phyloP scores from a whole-genome alignment of 2,797 vertebrate genomes.

The Anguilla marmorata region DNA sequence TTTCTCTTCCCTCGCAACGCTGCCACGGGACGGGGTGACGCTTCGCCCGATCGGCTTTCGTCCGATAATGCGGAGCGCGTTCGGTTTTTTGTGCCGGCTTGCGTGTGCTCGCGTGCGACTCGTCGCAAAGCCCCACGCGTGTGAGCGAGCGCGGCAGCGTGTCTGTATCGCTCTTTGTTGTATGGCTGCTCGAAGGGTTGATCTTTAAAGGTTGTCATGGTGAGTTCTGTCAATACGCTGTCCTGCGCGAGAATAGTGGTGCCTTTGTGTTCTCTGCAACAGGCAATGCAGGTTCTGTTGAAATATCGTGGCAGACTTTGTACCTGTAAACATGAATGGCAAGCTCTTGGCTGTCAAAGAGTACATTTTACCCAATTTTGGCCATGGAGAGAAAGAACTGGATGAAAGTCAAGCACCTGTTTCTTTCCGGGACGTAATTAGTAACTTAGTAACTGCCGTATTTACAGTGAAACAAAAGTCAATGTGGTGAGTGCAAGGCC shows the following conservation, averaged over 20 bases:
- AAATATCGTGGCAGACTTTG: constrained; percentile 64
- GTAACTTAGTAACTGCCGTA: constrained; percentile 64
- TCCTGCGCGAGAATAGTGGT: constrained; percentile 50
- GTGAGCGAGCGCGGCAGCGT: neutral
- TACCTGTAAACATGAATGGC: constrained; percentile 64
- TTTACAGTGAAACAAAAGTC: constrained; percentile 56
- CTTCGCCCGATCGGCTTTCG: neutral
- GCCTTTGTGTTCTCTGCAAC: constrained; percentile 59
- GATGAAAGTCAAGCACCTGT: constrained; percentile 69
- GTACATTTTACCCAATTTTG: constrained; percentile 47
- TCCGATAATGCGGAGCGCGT: neutral
- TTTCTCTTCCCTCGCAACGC: constrained; percentile 25
- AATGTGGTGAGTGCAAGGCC: constrained; percentile 42
- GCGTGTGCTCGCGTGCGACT: neutral
- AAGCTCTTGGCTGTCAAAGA: constrained; percentile 52
- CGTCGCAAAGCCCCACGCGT: neutral
- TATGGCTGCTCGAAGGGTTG: constrained; percentile 47
- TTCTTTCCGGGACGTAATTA: constrained; percentile 61
- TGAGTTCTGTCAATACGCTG: constrained; percentile 36
- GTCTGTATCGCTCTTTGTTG: constrained; percentile 38
- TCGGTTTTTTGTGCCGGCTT: neutral
- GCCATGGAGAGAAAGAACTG: constrained; percentile 50
- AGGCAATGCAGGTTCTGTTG: constrained; percentile 49
- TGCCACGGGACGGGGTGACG: constrained; percentile 9
- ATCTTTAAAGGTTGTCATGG: constrained; percentile 56